Evolutionary conservation across 2,888 invertebrate genomes (phyloP).

Genomic region (Hydraecia micacea): DNA sequence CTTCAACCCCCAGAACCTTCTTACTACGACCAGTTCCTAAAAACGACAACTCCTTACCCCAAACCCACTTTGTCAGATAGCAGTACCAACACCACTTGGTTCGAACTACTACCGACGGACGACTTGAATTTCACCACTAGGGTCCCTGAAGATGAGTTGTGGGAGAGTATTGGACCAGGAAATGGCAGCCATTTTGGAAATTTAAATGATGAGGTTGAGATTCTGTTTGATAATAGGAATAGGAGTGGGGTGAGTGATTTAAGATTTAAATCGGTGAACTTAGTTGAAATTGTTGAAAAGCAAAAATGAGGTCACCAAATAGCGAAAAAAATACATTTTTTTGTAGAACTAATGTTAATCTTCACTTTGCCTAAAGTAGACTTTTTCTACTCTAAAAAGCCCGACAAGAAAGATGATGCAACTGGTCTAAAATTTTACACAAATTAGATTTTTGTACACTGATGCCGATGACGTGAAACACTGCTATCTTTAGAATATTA

Average conservation of each 20-base stretch:
- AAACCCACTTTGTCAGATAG: slow-evolving; percentile 71
- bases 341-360: too few species aligned
- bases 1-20: slow-evolving; percentile 81
- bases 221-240: slow-evolving; percentile 81
- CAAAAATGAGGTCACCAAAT: too few species aligned
- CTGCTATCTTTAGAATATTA: too few species aligned
- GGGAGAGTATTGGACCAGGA: slow-evolving; percentile 82
- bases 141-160: slow-evolving; percentile 82
- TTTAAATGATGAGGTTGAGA: slow-evolving; percentile 85
- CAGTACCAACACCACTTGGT: slow-evolving; percentile 86
- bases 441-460: too few species aligned
- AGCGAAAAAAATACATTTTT: too few species aligned
- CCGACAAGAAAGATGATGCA: too few species aligned
- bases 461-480: too few species aligned
- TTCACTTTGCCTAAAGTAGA: too few species aligned
- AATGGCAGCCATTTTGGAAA: slow-evolving; percentile 79
- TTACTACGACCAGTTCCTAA: slow-evolving; percentile 87
- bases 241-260: slow-evolving; percentile 75
- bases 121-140: slow-evolving; percentile 77
- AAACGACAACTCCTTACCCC: slow-evolving; percentile 77
- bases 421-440: too few species aligned
- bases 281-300: too few species aligned
- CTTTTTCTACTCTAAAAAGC: too few species aligned
- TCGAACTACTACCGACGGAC: slow-evolving; percentile 80
- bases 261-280: not conserved